phyloP scores from a whole-genome alignment of 2,113 vertebrate species.

The Prionailurus viverrinus region DNA sequence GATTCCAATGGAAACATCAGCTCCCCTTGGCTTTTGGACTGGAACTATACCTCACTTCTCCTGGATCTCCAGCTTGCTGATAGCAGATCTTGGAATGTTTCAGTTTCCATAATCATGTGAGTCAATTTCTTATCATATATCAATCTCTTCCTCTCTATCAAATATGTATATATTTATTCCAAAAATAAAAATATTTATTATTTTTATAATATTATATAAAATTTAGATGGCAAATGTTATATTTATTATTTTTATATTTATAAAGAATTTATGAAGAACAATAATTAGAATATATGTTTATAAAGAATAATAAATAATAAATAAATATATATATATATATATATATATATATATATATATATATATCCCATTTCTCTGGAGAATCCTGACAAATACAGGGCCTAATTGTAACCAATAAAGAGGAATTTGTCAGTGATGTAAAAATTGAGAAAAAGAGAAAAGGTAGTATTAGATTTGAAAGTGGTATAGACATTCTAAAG shows the following conservation, averaged over 20 bases:
- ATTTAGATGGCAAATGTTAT: background rate
- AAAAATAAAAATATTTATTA: background rate
- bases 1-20: background rate
- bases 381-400: background rate
- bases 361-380: background rate
- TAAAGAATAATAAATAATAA: background rate
- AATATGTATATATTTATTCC: background rate
- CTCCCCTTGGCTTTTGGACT: background rate
- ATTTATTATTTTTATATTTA: background rate
- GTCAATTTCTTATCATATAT: background rate
- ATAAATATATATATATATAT: background rate
- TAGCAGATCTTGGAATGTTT: background rate
- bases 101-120: background rate
- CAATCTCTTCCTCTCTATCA: background rate
- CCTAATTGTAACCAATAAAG: background rate
- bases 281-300: too few relatives aligned
- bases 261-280: too few relatives aligned
- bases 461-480: constrained; percentile 33
- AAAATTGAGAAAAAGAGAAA: constrained; percentile 22
- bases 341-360: background rate
- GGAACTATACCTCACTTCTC: background rate
- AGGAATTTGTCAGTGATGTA: background rate
- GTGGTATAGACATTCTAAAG: background rate
- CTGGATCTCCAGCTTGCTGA: background rate
- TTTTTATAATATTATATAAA: background rate